These are phyloP conservation scores for Pandion haliaetus DNA, from an alignment of 2,113 vertebrate species.

Conservation along the genomic window DNA sequence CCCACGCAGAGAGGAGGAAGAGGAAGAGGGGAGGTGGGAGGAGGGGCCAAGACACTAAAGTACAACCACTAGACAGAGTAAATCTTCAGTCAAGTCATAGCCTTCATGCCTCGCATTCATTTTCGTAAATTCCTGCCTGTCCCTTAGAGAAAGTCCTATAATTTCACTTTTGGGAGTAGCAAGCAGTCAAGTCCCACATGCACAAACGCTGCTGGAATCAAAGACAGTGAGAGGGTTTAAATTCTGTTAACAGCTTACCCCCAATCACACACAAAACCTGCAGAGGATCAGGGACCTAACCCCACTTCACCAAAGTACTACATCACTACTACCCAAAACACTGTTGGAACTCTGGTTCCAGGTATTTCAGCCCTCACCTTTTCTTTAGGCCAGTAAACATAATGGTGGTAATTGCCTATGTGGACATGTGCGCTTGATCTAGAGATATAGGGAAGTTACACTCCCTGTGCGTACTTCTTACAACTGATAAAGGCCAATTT, in stretches of 20 bases:
- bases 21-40: not conserved
- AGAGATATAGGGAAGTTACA: not conserved
- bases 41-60: not conserved
- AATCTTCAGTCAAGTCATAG: not conserved
- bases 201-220: not conserved
- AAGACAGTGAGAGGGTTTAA: not conserved
- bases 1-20: not conserved
- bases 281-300: not conserved
- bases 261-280: accelerated
- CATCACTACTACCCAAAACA: not conserved
- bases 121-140: not conserved
- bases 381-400: not conserved
- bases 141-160: not conserved
- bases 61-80: not conserved
- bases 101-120: accelerated
- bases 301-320: not conserved
- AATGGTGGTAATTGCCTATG: not conserved
- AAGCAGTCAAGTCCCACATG: not conserved
- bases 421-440: accelerated
- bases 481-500: not conserved
- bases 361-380: not conserved
- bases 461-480: not conserved
- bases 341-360: not conserved
- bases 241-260: not conserved
- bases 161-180: not conserved